phyloP scores from a whole-genome alignment of 1,140 invertebrate species.

The Bombus polaris region DNA sequence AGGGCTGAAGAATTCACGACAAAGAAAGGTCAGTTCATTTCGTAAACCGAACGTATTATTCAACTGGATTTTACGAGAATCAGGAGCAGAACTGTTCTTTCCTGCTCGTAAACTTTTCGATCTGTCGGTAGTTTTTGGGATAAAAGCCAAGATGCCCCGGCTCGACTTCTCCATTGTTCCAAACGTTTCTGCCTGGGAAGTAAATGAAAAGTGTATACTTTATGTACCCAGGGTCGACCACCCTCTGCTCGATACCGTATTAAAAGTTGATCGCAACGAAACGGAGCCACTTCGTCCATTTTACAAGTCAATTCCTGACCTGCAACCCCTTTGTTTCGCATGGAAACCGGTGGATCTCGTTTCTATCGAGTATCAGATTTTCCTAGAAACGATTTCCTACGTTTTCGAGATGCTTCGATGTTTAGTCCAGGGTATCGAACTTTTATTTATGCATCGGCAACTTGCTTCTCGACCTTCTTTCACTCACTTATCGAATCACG shows the following conservation, averaged over 20 bases:
- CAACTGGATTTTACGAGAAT: not conserved
- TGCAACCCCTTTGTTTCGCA: not conserved
- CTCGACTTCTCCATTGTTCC: not conserved
- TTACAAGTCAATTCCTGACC: constrained; percentile 12
- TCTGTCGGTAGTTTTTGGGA: constrained; percentile 5
- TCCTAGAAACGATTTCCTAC: not conserved
- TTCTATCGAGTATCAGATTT: not conserved
- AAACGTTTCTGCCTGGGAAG: not conserved
- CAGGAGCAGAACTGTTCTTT: not conserved
- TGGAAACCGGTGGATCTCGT: not conserved
- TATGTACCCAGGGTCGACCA: not conserved
- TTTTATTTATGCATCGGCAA: not conserved
- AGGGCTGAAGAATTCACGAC: not conserved
- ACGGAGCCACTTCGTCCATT: not conserved
- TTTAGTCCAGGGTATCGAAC: not conserved
- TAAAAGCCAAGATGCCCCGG: constrained; percentile 3
- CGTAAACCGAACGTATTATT: not conserved
- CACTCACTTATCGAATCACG: not conserved
- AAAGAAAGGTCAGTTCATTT: not conserved
- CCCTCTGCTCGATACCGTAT: not conserved
- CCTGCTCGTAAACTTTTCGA: not conserved
- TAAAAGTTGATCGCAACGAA: constrained; percentile 11
- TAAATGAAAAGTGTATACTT: constrained; percentile 16
- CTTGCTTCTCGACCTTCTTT: not conserved
- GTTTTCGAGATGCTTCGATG: not conserved